Percentiles rank a stretch among this genome's conserved stretches.
phyloP scores from a whole-genome alignment of 2,888 invertebrate genomes.

The Luperina testacea region DNA sequence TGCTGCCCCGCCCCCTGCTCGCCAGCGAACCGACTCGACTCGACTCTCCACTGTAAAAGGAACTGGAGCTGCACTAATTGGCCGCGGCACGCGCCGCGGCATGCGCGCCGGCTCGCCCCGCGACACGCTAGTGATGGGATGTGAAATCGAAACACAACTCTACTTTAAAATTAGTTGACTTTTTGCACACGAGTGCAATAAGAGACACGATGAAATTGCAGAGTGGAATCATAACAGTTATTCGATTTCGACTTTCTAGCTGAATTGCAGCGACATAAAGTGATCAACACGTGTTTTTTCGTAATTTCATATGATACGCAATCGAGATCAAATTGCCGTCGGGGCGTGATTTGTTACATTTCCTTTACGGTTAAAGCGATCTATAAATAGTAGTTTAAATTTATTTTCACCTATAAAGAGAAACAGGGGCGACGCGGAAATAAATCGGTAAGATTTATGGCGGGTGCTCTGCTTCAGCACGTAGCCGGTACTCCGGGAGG shows the following conservation, averaged over 20 bases:
- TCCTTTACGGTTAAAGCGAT: slow-evolving; percentile 76
- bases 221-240: slow-evolving; percentile 76
- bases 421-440: slow-evolving; percentile 82
- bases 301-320: slow-evolving; percentile 63
- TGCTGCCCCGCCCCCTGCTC: slow-evolving; percentile 75
- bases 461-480: slow-evolving; percentile 71
- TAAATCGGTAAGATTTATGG: slow-evolving; percentile 83
- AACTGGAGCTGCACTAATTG: slow-evolving; percentile 90
- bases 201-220: slow-evolving; percentile 77
- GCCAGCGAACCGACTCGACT: slow-evolving; percentile 82
- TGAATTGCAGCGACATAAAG: slow-evolving; percentile 70
- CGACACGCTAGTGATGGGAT: slow-evolving; percentile 87
- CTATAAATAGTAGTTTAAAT: slow-evolving; percentile 79
- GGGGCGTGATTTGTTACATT: slow-evolving; percentile 74
- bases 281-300: slow-evolving; percentile 67
- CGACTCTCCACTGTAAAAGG: slow-evolving; percentile 85
- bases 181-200: slow-evolving; percentile 81
- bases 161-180: slow-evolving; percentile 83
- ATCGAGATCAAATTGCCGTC: slow-evolving; percentile 64
- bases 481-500: slow-evolving; percentile 56
- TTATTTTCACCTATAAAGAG: slow-evolving; percentile 80
- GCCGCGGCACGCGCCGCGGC: slow-evolving; percentile 88
- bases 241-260: slow-evolving; percentile 79
- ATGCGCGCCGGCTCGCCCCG: slow-evolving; percentile 78
- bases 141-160: slow-evolving; percentile 86